These are phyloP conservation scores for Schizopygopsis pylzovi DNA, from an alignment of 2,797 vertebrate species.

Conservation along the genomic window DNA sequence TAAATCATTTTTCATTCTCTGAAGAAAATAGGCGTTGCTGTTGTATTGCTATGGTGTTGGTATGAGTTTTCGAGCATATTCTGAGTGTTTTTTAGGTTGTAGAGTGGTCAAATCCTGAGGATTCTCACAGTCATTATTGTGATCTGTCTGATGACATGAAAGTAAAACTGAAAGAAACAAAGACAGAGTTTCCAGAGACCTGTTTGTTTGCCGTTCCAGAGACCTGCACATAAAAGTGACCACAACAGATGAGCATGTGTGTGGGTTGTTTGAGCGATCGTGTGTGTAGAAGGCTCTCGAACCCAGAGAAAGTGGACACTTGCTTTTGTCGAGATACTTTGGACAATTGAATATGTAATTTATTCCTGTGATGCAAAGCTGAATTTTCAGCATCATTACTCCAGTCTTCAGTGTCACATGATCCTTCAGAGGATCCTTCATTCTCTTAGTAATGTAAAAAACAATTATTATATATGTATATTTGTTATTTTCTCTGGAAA, in stretches of 20 bases:
- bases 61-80: neutral
- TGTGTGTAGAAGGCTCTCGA: slow-evolving; percentile 17
- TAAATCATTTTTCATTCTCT: neutral
- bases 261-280: slow-evolving; percentile 25
- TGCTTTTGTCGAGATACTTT: neutral
- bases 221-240: slow-evolving; percentile 44
- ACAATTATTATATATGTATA: too few species aligned
- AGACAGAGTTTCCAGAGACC: slow-evolving; percentile 34
- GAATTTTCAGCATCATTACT: neutral
- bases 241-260: slow-evolving; percentile 43
- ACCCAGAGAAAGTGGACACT: slow-evolving; percentile 1
- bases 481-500: neutral
- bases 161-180: neutral
- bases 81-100: neutral
- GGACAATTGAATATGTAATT: neutral
- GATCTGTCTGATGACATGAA: neutral
- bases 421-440: neutral
- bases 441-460: neutral
- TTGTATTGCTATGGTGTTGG: neutral
- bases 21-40: neutral
- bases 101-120: neutral
- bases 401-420: neutral
- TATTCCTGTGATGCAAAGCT: neutral
- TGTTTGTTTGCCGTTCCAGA: slow-evolving; percentile 42
- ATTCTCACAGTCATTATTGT: slow-evolving; percentile 10